A percentile compares a stretch with the other conserved stretches of the same genome.
phyloP scores from a whole-genome alignment of 2,888 invertebrate genomes.

The Lomographa bimaculata region DNA sequence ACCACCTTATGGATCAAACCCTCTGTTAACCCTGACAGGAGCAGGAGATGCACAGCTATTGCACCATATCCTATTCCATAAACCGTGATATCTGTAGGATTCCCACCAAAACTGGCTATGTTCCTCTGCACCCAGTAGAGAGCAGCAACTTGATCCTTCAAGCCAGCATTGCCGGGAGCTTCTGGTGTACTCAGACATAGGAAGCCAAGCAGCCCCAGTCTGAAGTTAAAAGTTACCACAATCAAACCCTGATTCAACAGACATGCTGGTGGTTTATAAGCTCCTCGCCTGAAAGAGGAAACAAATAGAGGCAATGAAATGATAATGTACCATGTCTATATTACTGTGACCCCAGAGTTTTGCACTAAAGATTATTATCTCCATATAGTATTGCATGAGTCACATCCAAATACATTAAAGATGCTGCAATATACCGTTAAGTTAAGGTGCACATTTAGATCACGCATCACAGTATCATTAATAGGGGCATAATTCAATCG shows the following conservation, averaged over 20 bases:
- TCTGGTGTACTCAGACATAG: slow-evolving; percentile 58
- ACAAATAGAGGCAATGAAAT: too few species aligned
- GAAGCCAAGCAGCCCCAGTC: slow-evolving; percentile 71
- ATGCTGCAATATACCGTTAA: too few species aligned
- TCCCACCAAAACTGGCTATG: slow-evolving; percentile 66
- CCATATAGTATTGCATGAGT: too few species aligned
- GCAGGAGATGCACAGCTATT: slow-evolving; percentile 56
- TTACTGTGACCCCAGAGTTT: too few species aligned
- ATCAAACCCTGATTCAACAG: slow-evolving; percentile 55
- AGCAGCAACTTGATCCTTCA: slow-evolving; percentile 72
- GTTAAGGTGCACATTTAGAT: too few species aligned
- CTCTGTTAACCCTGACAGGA: slow-evolving; percentile 54
- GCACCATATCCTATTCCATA: slow-evolving; percentile 70
- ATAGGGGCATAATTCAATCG: too few species aligned
- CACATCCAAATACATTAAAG: slow-evolving; percentile 14
- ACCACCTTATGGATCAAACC: slow-evolving; percentile 64
- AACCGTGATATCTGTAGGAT: slow-evolving; percentile 59
- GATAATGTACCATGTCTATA: too few species aligned
- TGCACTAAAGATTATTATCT: too few species aligned
- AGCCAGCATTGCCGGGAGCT: slow-evolving; percentile 67
- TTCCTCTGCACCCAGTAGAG: slow-evolving; percentile 72
- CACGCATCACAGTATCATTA: too few species aligned
- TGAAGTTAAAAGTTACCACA: slow-evolving; percentile 68
- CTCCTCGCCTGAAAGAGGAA: slow-evolving; percentile 71
- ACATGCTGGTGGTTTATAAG: slow-evolving; percentile 48